phyloP scores from a whole-genome alignment of 2,888 invertebrate species.

The Limenitis camilla region DNA sequence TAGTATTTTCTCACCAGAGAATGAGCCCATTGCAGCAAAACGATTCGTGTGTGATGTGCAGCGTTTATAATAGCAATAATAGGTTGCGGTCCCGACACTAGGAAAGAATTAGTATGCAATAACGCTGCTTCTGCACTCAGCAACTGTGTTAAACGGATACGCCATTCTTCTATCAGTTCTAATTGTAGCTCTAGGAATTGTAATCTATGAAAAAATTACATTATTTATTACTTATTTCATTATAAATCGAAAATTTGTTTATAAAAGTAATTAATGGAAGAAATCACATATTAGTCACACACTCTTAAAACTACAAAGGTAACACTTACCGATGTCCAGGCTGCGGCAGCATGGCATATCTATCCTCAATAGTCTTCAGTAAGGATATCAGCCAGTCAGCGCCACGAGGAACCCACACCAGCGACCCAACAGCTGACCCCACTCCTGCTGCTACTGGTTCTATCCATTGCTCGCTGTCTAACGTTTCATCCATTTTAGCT shows the following conservation, averaged over 20 bases:
- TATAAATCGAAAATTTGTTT: too few relatives aligned
- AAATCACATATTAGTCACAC: too few relatives aligned
- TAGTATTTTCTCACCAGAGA: conserved; percentile 43
- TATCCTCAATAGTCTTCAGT: conserved; percentile 88
- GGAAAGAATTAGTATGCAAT: conserved; percentile 43
- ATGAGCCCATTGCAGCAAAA: conserved; percentile 67
- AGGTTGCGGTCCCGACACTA: conserved; percentile 71
- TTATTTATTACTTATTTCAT: too few relatives aligned
- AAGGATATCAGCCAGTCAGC: conserved; percentile 91
- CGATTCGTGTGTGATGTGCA: conserved; percentile 56
- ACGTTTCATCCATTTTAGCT: conserved; percentile 91
- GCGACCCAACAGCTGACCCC: conserved; percentile 70
- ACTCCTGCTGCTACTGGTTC: conserved; percentile 72
- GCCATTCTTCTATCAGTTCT: conserved; percentile 92
- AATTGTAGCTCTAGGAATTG: conserved; percentile 92
- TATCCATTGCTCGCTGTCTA: conserved; percentile 84
- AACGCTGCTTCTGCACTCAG: conserved; percentile 46
- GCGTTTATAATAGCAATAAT: conserved; percentile 69
- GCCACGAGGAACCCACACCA: conserved; percentile 88
- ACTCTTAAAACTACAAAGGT: too few relatives aligned
- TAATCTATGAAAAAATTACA: conserved; percentile 57
- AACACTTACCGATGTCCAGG: conserved; percentile 81
- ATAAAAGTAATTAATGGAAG: too few relatives aligned
- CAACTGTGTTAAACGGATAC: conserved; percentile 89
- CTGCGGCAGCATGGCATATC: conserved; percentile 87